phyloP scores from a whole-genome alignment of 2,888 invertebrate genomes.

The Eubasilissa splendida region DNA sequence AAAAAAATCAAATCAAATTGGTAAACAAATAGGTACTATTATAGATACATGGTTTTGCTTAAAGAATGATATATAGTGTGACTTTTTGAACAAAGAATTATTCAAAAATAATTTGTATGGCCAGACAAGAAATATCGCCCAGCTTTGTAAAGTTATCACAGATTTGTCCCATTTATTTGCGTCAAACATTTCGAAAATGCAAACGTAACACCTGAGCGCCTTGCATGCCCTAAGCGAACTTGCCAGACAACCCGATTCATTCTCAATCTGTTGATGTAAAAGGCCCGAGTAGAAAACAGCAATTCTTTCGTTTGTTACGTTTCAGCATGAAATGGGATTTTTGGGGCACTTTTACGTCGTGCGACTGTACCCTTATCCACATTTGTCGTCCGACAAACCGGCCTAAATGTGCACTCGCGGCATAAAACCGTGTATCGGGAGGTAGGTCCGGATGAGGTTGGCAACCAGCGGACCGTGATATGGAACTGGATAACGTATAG shows the following conservation, averaged over 20 bases:
- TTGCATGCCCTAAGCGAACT: conserved; percentile 11
- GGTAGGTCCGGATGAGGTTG: conserved; percentile 4
- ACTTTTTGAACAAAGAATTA: too few species aligned
- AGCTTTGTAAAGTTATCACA: conserved; percentile 3
- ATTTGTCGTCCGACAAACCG: not conserved
- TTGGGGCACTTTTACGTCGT: not conserved
- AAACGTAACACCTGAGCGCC: conserved; percentile 51
- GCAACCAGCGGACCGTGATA: conserved; percentile 41
- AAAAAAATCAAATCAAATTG: too few species aligned
- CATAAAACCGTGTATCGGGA: conserved; percentile 34
- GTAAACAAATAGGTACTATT: too few species aligned
- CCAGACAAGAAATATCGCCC: conserved; percentile 21
- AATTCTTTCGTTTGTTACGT: not conserved
- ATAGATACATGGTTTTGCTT: too few species aligned
- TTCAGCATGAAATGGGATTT: not conserved
- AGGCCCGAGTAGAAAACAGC: not conserved
- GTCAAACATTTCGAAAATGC: conserved; percentile 52
- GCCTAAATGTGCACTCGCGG: conserved; percentile 41
- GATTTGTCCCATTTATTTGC: conserved; percentile 52
- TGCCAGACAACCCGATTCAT: not conserved
- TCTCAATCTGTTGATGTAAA: not conserved
- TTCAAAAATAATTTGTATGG: too few species aligned
- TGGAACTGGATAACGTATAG: conserved; percentile 32
- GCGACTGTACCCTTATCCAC: not conserved
- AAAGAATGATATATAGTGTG: too few species aligned